Evolutionary conservation across 2,113 vertebrate species (phyloP), one percentile per base, ranked within the genome.

Genomic region (Lanius collurio): DNA sequence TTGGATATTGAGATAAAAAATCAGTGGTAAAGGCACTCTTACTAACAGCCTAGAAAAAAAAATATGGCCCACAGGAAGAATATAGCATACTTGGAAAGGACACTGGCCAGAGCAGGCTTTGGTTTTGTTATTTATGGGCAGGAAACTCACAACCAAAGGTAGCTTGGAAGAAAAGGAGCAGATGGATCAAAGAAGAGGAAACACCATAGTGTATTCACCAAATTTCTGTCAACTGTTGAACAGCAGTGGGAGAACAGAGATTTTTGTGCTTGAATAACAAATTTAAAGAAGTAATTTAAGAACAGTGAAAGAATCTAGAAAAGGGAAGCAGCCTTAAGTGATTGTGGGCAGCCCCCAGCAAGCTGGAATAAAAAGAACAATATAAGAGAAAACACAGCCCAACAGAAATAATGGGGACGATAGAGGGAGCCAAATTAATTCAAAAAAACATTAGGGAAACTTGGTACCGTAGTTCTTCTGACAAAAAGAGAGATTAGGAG

Each of bases 391-490:
- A 92, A 89, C 55, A 21, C 64, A 83, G 37, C 46, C 74, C 3
- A 13, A 77, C 49, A 87, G 79, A 95, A 81, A 87, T 76, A 88
- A 91, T 35, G 77, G 90, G 74, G 87, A 97, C 93, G 90, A 97
- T 96, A 97, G 94, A 96, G 96, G 96, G 96, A 95, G 95, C 95
- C 94, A 97, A 97, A 98, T 96, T 97, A 97, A 94, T 95, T 96
- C 21, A 59, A 90, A 97, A 96, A 97, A 94, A 63, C 1, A 2
- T 50, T 77, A 83, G 35, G 77, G 77, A 95, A 96, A 97, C 97
- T 89, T 78, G 78, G 79, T 53, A 88, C 65, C 1, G 2, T 18
- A 77, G 60, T 64, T 87, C 77, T 79, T 95, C 87, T 81, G 94
- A 93, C 30, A 93, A 77, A 95, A 90, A 70, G 77, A 92, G 78